Percentiles rank a stretch among this genome's conserved stretches.
Evolutionary conservation across 2,113 vertebrate species (phyloP).

Genomic region (Cryptoleucopteryx plumbea): DNA sequence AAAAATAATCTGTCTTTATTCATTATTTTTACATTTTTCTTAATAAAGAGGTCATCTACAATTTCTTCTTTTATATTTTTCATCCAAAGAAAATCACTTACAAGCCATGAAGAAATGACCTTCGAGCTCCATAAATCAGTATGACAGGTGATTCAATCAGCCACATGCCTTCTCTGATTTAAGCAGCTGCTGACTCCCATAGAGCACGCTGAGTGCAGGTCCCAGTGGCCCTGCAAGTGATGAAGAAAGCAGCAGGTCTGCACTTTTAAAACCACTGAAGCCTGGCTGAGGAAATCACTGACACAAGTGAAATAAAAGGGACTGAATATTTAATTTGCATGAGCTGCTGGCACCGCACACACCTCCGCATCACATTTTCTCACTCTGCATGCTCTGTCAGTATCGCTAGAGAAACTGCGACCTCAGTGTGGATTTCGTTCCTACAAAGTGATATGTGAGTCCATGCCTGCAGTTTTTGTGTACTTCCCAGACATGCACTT

Average conservation of each 20-base stretch:
- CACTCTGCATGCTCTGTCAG: fast-evolving
- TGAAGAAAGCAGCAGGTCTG: constrained; percentile 41
- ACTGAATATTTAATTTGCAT: constrained; percentile 30
- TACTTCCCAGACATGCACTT: not conserved
- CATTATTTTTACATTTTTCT: not conserved
- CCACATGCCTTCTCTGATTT: constrained; percentile 26
- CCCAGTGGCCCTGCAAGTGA: not conserved
- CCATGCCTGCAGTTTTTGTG: not conserved
- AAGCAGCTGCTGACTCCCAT: constrained; percentile 50
- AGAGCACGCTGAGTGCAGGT: not conserved
- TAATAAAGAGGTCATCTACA: not conserved
- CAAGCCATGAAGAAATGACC: not conserved
- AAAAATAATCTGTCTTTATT: not conserved
- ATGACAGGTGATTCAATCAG: constrained; percentile 58
- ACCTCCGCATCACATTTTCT: not conserved
- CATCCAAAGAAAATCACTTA: not conserved
- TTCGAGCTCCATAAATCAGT: constrained; percentile 58
- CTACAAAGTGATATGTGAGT: not conserved
- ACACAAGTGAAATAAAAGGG: constrained; percentile 43
- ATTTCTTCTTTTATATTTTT: not conserved
- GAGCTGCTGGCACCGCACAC: not conserved
- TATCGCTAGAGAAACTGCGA: not conserved
- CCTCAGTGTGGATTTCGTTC: fast-evolving
- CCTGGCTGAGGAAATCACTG: constrained; percentile 56
- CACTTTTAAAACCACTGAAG: constrained; percentile 56